These are phyloP conservation scores for Marmota flaviventris DNA, from an alignment of 2,113 vertebrate species.

Conservation along the genomic window DNA sequence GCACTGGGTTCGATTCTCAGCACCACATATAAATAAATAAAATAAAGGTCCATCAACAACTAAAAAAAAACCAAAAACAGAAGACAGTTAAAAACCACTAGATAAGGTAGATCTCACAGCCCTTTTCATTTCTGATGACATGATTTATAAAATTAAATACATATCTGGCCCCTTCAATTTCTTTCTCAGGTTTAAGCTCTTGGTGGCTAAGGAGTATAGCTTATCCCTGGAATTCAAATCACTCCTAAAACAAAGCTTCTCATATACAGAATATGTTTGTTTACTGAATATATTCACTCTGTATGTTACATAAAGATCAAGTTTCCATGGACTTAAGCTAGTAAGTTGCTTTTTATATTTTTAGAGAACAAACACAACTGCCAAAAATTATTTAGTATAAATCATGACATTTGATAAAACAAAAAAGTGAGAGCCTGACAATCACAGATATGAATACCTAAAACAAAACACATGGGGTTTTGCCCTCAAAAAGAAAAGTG, in stretches of 20 bases:
- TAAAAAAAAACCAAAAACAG: background rate
- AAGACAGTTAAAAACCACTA: constrained; percentile 58
- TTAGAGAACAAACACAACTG: background rate
- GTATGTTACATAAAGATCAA: constrained; percentile 20
- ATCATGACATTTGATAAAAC: constrained; percentile 20
- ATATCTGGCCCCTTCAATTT: constrained; percentile 2
- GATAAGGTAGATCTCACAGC: background rate
- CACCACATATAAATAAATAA: too few relatives aligned
- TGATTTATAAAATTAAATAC: constrained; percentile 52
- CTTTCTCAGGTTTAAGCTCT: constrained; percentile 22
- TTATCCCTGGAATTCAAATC: constrained; percentile 4
- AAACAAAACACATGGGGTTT: constrained; percentile 12
- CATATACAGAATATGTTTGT: background rate
- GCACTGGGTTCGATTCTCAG: too few relatives aligned
- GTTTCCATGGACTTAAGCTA: constrained; percentile 32
- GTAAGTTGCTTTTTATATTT: constrained; percentile 40
- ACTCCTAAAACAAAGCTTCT: constrained; percentile 4
- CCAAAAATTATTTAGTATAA: constrained; percentile 5
- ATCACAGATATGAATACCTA: constrained; percentile 33
- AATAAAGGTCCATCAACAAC: too few relatives aligned
- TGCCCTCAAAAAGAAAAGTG: background rate
- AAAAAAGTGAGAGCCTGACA: background rate
- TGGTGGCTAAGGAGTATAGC: background rate
- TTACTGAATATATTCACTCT: constrained; percentile 43
- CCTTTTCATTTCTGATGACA: constrained; percentile 10